Evolutionary conservation across 1,140 invertebrate species (phyloP).

Genomic region (Lutraria rhynchaena): DNA sequence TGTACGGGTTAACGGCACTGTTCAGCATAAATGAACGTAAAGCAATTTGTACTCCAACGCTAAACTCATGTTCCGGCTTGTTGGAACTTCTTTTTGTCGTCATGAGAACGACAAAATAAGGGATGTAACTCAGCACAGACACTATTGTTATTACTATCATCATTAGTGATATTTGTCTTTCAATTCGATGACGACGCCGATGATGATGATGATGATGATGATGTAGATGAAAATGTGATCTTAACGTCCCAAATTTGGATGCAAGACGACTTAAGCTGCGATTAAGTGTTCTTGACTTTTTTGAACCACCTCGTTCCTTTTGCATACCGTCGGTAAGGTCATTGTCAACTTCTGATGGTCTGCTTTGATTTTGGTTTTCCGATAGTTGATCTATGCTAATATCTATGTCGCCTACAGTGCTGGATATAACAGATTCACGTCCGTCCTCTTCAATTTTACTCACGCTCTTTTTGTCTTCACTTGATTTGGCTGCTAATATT

Average conservation of each 20-base stretch:
- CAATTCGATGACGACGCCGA: too few species aligned
- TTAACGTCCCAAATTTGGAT: too few species aligned
- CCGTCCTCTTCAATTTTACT: neutral
- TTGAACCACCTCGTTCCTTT: neutral
- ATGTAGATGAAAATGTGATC: too few species aligned
- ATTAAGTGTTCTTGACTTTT: neutral
- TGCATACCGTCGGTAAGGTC: neutral
- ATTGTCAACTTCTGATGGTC: neutral
- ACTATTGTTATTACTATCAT: conserved; percentile 1
- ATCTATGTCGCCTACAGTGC: neutral
- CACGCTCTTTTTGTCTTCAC: neutral
- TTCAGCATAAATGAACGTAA: conserved; percentile 9
- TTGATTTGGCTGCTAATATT: neutral
- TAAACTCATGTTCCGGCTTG: conserved; percentile 14
- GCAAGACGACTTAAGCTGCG: neutral
- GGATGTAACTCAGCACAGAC: conserved; percentile 2
- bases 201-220: too few species aligned
- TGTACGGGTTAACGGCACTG: conserved; percentile 22
- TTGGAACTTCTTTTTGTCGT: neutral
- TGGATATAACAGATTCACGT: neutral
- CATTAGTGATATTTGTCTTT: conserved; percentile 20
- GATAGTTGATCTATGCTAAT: neutral
- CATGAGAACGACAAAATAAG: conserved; percentile 10
- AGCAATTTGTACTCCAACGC: neutral
- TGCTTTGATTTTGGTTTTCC: neutral